Evolutionary conservation across 2,888 invertebrate species (phyloP).

Genomic region (Sarcophaga rosellei): DNA sequence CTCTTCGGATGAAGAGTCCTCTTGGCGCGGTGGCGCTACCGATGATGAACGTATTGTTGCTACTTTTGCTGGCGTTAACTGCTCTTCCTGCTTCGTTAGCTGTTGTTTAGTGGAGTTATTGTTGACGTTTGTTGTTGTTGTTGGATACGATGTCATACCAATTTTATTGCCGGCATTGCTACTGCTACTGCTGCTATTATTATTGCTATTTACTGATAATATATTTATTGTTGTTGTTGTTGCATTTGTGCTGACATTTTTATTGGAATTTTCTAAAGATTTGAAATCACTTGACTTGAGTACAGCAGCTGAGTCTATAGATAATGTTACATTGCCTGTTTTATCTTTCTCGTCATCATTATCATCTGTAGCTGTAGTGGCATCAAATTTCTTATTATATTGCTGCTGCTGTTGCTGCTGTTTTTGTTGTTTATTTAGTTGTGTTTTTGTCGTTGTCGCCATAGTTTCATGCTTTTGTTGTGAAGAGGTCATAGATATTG

Average conservation of each 20-base stretch:
- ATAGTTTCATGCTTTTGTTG: conserved; percentile 64
- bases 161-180: conserved; percentile 48
- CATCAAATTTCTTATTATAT: conserved; percentile 37
- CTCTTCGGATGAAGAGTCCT: conserved; percentile 63
- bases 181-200: conserved; percentile 4
- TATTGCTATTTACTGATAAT: conserved; percentile 49
- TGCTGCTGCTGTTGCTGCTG: conserved; percentile 44
- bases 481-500: conserved; percentile 68
- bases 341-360: conserved; percentile 40
- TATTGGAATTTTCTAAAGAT: conserved; percentile 72
- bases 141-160: conserved; percentile 51
- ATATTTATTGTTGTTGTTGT: conserved; percentile 61
- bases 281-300: conserved; percentile 59
- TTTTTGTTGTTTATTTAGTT: conserved; percentile 41
- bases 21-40: conserved; percentile 71
- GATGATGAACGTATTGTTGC: conserved; percentile 68
- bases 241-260: conserved; percentile 73
- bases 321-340: conserved; percentile 68
- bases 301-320: conserved; percentile 43
- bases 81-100: conserved; percentile 58
- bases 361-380: not conserved
- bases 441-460: conserved; percentile 58
- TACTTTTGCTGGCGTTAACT: conserved; percentile 60
- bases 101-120: conserved; percentile 58
- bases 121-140: too few species aligned